phyloP scores from a whole-genome alignment of 2,888 invertebrate species.

The Ectropis crepuscularia region DNA sequence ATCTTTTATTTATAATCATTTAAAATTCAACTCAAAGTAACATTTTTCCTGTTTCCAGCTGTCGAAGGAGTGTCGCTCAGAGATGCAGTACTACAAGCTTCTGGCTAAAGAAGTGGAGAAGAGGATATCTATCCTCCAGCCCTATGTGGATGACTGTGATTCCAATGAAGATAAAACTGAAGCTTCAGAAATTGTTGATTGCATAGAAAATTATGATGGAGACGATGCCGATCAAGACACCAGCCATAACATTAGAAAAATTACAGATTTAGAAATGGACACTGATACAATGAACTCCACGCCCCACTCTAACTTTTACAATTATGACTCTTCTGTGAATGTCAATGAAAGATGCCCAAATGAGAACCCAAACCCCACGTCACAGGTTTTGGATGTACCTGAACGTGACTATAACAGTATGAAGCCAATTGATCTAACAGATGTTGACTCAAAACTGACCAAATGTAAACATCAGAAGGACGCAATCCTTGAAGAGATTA shows the following conservation, averaged over 20 bases:
- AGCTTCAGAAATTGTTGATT: conserved; percentile 67
- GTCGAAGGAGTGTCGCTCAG: conserved; percentile 85
- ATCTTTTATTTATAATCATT: conserved; percentile 23
- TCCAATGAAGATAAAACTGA: conserved; percentile 60
- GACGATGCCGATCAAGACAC: conserved; percentile 45
- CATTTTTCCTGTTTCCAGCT: conserved; percentile 78
- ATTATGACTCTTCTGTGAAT: conserved; percentile 43
- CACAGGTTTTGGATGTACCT: conserved; percentile 60
- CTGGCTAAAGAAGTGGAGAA: conserved; percentile 88
- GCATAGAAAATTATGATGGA: conserved; percentile 54
- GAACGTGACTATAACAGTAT: conserved; percentile 66
- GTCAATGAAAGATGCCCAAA: conserved; percentile 55
- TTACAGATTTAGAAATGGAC: conserved; percentile 4
- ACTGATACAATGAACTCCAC: conserved; percentile 15
- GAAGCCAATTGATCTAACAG: conserved; percentile 47
- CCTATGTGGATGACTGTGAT: conserved; percentile 64
- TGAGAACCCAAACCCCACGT: conserved; percentile 29
- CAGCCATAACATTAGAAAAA: conserved; percentile 45
- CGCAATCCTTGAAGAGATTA: conserved; percentile 35
- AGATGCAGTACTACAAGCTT: conserved; percentile 88
- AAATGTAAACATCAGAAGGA: conserved; percentile 30
- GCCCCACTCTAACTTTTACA: conserved; percentile 27
- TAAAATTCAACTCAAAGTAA: conserved; percentile 23
- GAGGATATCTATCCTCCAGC: conserved; percentile 74
- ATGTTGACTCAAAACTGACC: conserved; percentile 38